A percentile compares a stretch with the other conserved stretches of the same genome.
Conservation (phyloP, 2,797 vertebrate genomes). For the Myiotriccus ornatus region DNA sequence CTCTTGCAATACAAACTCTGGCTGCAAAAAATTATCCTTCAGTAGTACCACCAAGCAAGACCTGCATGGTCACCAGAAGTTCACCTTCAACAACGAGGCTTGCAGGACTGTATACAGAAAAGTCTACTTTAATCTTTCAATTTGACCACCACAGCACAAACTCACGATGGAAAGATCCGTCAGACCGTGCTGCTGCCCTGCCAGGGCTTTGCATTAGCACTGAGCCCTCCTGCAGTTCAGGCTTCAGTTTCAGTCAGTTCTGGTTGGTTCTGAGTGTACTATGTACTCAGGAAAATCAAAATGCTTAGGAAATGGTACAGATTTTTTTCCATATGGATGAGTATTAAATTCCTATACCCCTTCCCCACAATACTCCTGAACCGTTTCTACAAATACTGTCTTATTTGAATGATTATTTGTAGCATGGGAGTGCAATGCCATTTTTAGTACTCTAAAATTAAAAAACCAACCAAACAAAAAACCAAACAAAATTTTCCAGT, state of each 20-base stretch:
- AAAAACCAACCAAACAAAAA: neutral
- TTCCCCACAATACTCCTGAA: neutral
- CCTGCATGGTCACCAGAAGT: neutral
- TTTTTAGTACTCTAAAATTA: neutral
- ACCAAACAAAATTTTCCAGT: neutral
- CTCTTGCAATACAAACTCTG: neutral
- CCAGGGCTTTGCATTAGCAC: neutral
- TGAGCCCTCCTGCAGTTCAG: neutral
- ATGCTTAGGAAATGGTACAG: neutral
- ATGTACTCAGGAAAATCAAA: neutral
- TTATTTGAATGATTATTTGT: neutral
- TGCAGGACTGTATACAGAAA: neutral
- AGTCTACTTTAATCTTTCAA: neutral
- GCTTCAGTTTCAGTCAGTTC: neutral
- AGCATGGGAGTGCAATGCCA: neutral
- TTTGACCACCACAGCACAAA: neutral
- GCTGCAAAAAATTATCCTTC: neutral
- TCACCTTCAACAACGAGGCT: neutral
- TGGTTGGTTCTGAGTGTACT: neutral
- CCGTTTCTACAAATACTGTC: neutral
- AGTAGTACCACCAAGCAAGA: neutral
- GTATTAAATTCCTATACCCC: neutral
- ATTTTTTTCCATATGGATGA: neutral
- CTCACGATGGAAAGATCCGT: neutral
- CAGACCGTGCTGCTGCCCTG: neutral